Conservation (phyloP, 2,888 invertebrate genomes). For the Ophioninae sp. region DNA sequence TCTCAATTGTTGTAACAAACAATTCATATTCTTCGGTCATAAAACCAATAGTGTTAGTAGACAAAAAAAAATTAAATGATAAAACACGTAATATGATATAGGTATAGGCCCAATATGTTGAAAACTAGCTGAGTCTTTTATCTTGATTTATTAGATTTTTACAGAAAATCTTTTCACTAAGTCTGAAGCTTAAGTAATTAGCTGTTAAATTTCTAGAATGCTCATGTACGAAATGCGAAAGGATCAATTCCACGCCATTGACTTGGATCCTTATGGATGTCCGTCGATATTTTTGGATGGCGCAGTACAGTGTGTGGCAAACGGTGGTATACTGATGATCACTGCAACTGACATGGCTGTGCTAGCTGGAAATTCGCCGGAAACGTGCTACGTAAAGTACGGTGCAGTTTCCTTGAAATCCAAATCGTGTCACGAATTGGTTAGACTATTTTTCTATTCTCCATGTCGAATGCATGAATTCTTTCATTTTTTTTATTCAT, state of each 20-base stretch:
- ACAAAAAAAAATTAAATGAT: too few relatives aligned
- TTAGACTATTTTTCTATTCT: conserved; percentile 76
- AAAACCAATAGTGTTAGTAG: too few relatives aligned
- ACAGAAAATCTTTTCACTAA: too few relatives aligned
- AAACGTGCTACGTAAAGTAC: conserved; percentile 96
- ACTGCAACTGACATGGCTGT: conserved; percentile 99
- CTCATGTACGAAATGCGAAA: conserved; percentile 91
- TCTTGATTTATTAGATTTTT: too few relatives aligned
- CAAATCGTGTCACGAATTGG: conserved; percentile 97
- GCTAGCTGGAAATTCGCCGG: conserved; percentile 96
- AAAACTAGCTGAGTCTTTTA: too few relatives aligned
- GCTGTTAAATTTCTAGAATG: conserved; percentile 83
- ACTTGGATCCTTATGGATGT: conserved; percentile 98
- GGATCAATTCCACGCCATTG: conserved; percentile 92
- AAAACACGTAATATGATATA: too few relatives aligned
- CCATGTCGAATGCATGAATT: too few relatives aligned
- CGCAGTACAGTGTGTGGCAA: conserved; percentile 90
- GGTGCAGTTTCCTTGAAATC: conserved; percentile 93
- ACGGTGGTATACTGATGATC: conserved; percentile 94
- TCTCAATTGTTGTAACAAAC: too few relatives aligned
- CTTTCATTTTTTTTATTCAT: not conserved
- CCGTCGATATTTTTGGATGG: conserved; percentile 95
- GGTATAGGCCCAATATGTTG: too few relatives aligned
- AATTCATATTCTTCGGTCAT: too few relatives aligned
- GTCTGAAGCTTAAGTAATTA: too few relatives aligned